Conservation (phyloP, 2,888 invertebrate species). For the Archips xylosteana region DNA sequence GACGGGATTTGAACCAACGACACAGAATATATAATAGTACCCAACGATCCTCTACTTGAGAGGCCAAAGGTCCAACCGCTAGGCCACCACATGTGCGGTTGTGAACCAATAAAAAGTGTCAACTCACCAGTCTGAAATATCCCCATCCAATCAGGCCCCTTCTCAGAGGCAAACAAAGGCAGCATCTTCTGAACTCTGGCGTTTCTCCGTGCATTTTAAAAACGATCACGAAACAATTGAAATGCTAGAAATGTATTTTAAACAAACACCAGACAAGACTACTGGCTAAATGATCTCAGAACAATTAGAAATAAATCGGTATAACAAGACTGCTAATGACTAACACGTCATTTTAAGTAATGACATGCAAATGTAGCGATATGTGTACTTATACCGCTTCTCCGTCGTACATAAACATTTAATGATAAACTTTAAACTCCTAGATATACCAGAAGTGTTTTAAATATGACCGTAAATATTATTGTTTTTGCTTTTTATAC, state of each 20-base stretch:
- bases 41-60: too few species aligned
- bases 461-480: neutral
- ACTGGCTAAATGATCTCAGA: too few species aligned
- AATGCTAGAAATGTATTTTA: neutral
- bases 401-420: neutral
- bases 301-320: neutral
- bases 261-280: too few species aligned
- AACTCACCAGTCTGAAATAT: constrained; percentile 18
- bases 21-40: too few species aligned
- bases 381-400: too few species aligned
- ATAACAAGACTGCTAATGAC: neutral
- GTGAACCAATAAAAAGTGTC: neutral
- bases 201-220: constrained; percentile 46
- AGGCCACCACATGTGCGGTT: too few species aligned
- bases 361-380: neutral
- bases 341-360: neutral
- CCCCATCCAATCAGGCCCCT: constrained; percentile 19
- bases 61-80: too few species aligned
- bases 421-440: neutral
- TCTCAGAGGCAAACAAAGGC: constrained; percentile 17
- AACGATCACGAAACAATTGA: neutral
- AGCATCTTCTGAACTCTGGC: constrained; percentile 45
- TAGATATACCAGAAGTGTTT: neutral
- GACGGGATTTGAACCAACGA: too few species aligned
- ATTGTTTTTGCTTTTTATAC: neutral